Evolutionary conservation across 1,140 invertebrate genomes (phyloP).

Genomic region (Papilio polyxenes): DNA sequence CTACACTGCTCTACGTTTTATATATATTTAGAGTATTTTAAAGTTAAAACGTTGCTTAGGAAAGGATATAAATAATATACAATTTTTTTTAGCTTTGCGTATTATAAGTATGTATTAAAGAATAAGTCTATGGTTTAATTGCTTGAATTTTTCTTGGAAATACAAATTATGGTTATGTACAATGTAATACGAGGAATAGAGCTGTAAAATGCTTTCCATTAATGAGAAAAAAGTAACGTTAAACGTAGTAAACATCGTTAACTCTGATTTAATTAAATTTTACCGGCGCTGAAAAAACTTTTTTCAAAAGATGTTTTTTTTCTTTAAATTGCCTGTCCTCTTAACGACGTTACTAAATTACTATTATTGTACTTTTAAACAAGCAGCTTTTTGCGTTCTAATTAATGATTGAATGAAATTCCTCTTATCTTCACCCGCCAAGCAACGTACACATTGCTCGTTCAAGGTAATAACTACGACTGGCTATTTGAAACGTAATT

Average conservation of each 20-base stretch:
- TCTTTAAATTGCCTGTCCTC: neutral
- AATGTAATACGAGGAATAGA: neutral
- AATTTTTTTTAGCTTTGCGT: too few species aligned
- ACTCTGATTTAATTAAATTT: slow-evolving; percentile 1
- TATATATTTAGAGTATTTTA: neutral
- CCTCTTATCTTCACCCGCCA: neutral
- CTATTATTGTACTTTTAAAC: neutral
- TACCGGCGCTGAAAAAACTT: neutral
- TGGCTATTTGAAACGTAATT: neutral
- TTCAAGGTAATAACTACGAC: slow-evolving; percentile 1
- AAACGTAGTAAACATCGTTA: neutral
- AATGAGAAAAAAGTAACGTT: neutral
- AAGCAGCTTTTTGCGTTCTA: neutral
- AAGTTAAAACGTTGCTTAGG: neutral
- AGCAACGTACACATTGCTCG: neutral
- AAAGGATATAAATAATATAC: too few species aligned
- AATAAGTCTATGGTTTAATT: too few species aligned
- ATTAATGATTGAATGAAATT: neutral
- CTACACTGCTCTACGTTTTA: neutral
- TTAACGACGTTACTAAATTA: slow-evolving; percentile 6
- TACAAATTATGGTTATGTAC: neutral
- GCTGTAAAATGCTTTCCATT: neutral
- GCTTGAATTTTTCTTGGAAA: too few species aligned
- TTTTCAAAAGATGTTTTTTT: neutral
- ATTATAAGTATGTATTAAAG: too few species aligned